Percentiles rank a stretch among this genome's conserved stretches.
Evolutionary conservation across 2,888 invertebrate species (phyloP).

Genomic region (Eretmocerus hayati): DNA sequence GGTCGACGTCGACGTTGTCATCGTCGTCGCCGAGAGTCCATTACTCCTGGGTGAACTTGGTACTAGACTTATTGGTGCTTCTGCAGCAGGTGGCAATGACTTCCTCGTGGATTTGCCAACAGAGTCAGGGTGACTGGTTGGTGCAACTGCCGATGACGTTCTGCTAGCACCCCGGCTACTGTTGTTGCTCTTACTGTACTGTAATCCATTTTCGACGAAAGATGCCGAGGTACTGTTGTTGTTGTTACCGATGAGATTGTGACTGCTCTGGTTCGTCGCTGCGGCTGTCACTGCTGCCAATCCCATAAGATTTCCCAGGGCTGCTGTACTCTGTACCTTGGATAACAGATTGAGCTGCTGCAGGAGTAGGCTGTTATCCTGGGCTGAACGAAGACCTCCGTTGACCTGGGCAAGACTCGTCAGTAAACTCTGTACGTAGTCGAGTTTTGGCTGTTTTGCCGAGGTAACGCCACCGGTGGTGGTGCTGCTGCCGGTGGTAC

Average conservation of each 20-base stretch:
- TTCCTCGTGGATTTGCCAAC: constrained; percentile 31
- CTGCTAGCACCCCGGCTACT: constrained; percentile 47
- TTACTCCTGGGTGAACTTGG: constrained; percentile 4
- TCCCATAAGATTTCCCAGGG: not conserved
- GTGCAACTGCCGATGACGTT: constrained; percentile 18
- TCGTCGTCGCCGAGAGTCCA: not conserved
- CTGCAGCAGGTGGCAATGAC: constrained; percentile 43
- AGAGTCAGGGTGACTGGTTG: constrained; percentile 27
- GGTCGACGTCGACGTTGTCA: not conserved
- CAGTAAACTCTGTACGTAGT: no score
- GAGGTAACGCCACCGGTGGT: no score
- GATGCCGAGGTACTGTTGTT: constrained; percentile 16
- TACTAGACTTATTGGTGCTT: constrained; percentile 33
- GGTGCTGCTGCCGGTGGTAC: no score
- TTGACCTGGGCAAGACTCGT: no score
- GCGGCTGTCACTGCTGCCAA: no score
- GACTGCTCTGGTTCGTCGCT: no score
- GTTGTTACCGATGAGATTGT: no score
- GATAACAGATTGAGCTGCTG: not conserved
- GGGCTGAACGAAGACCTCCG: no score
- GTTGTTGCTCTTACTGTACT: constrained; percentile 29
- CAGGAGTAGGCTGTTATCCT: no score
- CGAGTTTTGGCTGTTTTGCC: no score
- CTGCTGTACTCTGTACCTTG: not conserved
- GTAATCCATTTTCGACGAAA: constrained; percentile 35